Percentiles rank a stretch among this genome's conserved stretches.
Conservation (phyloP, 2,113 vertebrate genomes). For the Hepsetus odoe region DNA sequence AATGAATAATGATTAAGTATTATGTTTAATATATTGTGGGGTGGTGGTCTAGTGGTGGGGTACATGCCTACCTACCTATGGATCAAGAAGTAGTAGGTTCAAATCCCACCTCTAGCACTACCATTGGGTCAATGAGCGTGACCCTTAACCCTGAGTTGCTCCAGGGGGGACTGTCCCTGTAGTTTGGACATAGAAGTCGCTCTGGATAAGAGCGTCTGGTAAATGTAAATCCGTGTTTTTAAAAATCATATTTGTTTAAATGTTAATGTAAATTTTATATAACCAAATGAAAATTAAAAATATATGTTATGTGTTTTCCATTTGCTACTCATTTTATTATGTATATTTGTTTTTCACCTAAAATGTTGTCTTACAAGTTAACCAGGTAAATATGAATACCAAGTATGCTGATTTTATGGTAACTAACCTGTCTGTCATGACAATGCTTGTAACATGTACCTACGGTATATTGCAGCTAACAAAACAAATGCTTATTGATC, state of each 20-base stretch:
- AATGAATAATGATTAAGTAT: no score
- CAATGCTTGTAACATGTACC: constrained; percentile 57
- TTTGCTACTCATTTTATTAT: neutral
- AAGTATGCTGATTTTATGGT: constrained; percentile 55
- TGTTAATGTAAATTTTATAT: neutral
- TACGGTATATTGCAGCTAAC: constrained; percentile 60
- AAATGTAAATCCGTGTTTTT: no score
- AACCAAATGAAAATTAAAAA: neutral
- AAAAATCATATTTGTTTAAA: neutral
- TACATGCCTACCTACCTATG: no score
- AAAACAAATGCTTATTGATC: constrained; percentile 67
- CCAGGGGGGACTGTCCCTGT: no score
- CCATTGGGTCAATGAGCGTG: no score
- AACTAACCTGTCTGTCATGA: constrained; percentile 66
- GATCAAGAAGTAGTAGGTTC: no score
- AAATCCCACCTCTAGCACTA: no score
- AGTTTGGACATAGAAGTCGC: no score
- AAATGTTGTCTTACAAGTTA: neutral
- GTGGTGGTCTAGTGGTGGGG: no score
- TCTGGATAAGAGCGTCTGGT: no score
- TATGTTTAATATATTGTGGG: no score
- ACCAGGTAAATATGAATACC: neutral
- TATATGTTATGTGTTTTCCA: neutral
- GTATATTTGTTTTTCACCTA: neutral
- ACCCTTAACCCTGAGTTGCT: no score